Conservation (phyloP, 1,140 invertebrate species). For the Drosophila repletoides region DNA sequence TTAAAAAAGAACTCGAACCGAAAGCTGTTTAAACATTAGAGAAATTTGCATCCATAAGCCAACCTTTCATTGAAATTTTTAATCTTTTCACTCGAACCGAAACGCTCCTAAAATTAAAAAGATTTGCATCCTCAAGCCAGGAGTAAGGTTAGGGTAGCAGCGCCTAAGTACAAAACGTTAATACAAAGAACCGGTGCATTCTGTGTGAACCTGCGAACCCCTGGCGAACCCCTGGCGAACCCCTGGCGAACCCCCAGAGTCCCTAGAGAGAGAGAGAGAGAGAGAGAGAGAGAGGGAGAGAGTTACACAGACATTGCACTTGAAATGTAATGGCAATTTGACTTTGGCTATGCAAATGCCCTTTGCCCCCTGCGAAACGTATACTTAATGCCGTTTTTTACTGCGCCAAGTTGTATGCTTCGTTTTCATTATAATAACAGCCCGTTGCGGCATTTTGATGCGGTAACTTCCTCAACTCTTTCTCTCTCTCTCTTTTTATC, state of each 20-base stretch:
- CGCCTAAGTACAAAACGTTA: too few relatives aligned
- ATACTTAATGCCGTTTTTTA: slow-evolving; percentile 28
- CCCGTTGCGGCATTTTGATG: slow-evolving; percentile 73
- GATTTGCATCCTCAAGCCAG: too few relatives aligned
- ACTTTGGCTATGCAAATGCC: slow-evolving; percentile 60
- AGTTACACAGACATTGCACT: slow-evolving; percentile 44
- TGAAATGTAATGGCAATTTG: slow-evolving; percentile 46
- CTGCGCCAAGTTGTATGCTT: slow-evolving; percentile 40
- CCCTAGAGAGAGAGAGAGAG: background rate
- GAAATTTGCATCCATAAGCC: too few relatives aligned
- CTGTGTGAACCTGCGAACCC: too few relatives aligned
- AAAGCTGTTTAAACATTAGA: too few relatives aligned
- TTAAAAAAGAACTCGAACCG: too few relatives aligned
- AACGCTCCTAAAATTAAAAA: too few relatives aligned
- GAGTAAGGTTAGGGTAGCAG: too few relatives aligned
- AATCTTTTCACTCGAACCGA: too few relatives aligned
- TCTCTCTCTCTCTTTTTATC: background rate
- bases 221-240: background rate
- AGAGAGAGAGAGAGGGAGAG: too few relatives aligned
- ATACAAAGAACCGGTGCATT: too few relatives aligned
- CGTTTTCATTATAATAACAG: slow-evolving; percentile 75
- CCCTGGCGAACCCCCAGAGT: background rate
- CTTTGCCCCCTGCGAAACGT: slow-evolving; percentile 5
- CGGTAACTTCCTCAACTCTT: slow-evolving; percentile 33
- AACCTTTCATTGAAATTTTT: too few relatives aligned